Conservation (phyloP, 2,797 vertebrate genomes). For the Silurus aristotelis region DNA sequence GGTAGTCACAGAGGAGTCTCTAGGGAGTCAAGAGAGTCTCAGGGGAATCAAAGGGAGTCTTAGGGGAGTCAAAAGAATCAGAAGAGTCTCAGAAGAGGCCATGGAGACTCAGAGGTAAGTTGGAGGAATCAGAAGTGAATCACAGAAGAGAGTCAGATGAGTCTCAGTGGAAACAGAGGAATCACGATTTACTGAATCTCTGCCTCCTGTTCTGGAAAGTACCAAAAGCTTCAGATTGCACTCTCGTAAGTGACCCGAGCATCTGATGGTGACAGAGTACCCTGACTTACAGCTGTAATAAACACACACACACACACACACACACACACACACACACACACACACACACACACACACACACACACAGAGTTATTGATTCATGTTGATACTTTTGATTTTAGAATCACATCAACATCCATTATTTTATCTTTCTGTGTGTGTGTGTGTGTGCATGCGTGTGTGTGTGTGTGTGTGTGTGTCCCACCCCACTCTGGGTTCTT, state of each 20-base stretch:
- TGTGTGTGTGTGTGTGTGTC: slow-evolving; percentile 65
- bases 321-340: slow-evolving; percentile 25
- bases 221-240: slow-evolving; percentile 65
- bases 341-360: slow-evolving; percentile 23
- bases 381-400: neutral
- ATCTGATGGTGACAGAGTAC: slow-evolving; percentile 54
- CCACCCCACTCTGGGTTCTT: slow-evolving; percentile 71
- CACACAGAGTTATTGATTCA: neutral
- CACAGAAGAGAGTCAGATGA: neutral
- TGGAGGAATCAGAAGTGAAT: too few species aligned
- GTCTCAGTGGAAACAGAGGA: neutral
- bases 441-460: neutral
- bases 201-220: neutral
- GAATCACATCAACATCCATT: neutral
- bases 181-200: neutral
- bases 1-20: too few species aligned
- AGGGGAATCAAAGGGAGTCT: too few species aligned
- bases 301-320: slow-evolving; percentile 22
- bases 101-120: too few species aligned
- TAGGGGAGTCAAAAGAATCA: too few species aligned
- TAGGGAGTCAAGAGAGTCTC: too few species aligned
- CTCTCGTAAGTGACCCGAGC: slow-evolving; percentile 77
- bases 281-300: slow-evolving; percentile 47
- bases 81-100: too few species aligned
- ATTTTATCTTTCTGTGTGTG: neutral